Base-by-base conservation (phyloP, 2,797 vertebrate species). In the Clarias laeviceps region DNA sequence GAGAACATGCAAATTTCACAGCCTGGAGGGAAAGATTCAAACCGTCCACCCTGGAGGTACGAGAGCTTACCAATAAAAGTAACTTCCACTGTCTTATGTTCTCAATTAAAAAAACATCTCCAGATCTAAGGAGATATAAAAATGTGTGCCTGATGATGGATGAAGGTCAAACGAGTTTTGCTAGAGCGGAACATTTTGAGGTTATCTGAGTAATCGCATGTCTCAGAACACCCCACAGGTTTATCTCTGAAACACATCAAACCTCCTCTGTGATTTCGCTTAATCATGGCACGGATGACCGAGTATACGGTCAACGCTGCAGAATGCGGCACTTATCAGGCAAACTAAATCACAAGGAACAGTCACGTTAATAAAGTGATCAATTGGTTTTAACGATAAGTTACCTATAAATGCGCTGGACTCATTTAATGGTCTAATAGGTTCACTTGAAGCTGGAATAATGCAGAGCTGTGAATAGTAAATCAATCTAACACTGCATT, bases 401-500 rank as follows among this genome's bases (percentile, higher is more conserved):
- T 45, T 65, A 65, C 66, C 68, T 57, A 24, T 40, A 80, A 14
- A 64, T 9, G 70, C 20, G 15, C 54, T 18, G 17, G 70, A 50
- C 69, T 81, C 64, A 76, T 84, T 84, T 87, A 87, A 84, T 6
- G 34, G 57, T 80, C 77, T 59, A 77, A 81, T 82, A 76, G 78
- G 20, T 59, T 87, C 27, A 80, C 69, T 69, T 84, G 82, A 74
- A 83, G 70, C 57, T 74, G 76, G 32, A 78, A 73, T 62, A 80
- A 87, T 66, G 24, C 73, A 24, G 79, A 12, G 15, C 68, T 61
- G 82, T 56, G 69, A 87, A 66, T 77, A 69, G 32, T 70, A 68
- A 85, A 85, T 62, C 82, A 69, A 83, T 81, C 82, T 20, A 27
- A 11, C 3, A 32, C 22, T 8, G 62, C 27, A 14, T 85, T 80